These are phyloP conservation scores for Nyctalus aviator DNA, from an alignment of 2,797 vertebrate genomes.

Conservation along the genomic window DNA sequence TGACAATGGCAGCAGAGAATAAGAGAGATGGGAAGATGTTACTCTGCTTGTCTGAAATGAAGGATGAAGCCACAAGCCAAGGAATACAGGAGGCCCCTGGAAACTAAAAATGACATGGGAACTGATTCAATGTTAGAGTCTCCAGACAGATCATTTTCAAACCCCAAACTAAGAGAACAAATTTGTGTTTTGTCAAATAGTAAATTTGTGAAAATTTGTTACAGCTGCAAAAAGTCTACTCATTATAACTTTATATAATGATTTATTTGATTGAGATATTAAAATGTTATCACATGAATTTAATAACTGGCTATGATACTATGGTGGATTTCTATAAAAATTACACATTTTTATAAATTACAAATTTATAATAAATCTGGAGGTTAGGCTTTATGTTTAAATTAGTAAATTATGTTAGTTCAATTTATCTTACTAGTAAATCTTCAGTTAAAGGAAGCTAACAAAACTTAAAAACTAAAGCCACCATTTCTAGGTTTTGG, in stretches of 20 bases:
- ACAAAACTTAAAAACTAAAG: neutral
- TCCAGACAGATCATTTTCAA: neutral
- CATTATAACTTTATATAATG: neutral
- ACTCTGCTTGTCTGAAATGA: neutral
- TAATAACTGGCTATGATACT: neutral
- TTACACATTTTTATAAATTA: no score
- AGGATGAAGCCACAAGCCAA: neutral
- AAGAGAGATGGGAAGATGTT: neutral
- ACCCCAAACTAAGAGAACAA: neutral
- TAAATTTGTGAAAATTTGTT: neutral
- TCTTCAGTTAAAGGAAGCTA: conserved; percentile 11
- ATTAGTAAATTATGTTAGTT: neutral
- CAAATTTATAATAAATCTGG: neutral
- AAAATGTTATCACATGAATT: conserved; percentile 30
- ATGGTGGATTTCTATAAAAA: neutral
- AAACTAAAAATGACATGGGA: neutral
- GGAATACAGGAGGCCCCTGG: neutral
- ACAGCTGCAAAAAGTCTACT: neutral
- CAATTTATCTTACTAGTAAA: neutral
- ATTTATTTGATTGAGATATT: neutral
- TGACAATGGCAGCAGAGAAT: neutral
- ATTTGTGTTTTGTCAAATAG: neutral
- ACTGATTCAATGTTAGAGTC: neutral
- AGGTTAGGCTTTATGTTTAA: neutral
- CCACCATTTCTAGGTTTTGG: neutral